phyloP scores from a whole-genome alignment of 2,797 vertebrate species.

The Bovichtus variegatus region DNA sequence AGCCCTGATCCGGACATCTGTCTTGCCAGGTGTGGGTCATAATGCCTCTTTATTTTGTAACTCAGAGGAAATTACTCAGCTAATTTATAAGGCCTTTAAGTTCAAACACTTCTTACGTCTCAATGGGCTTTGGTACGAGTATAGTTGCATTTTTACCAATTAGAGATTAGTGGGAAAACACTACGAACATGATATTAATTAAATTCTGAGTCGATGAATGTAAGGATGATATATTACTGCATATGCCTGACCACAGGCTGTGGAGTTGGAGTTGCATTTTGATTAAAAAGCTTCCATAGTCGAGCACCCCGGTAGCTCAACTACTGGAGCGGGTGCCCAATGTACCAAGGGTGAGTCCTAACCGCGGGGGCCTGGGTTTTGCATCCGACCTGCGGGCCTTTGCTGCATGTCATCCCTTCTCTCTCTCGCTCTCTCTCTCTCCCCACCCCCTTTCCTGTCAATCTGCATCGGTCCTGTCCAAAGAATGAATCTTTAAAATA shows the following conservation, averaged over 20 bases:
- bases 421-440: too few species aligned
- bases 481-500: too few species aligned
- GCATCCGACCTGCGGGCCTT: too few species aligned
- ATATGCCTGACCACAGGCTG: constrained; percentile 23
- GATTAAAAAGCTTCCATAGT: constrained; percentile 15
- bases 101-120: constrained; percentile 40
- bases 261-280: constrained; percentile 22
- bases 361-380: too few species aligned
- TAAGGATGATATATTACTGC: constrained; percentile 31
- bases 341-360: too few species aligned
- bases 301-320: too few species aligned
- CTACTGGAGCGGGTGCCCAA: too few species aligned
- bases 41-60: constrained; percentile 38
- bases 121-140: neutral
- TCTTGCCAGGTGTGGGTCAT: constrained; percentile 53
- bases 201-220: constrained; percentile 21
- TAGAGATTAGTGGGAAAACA: constrained; percentile 30
- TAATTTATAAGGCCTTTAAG: constrained; percentile 51
- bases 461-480: too few species aligned
- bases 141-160: constrained; percentile 27
- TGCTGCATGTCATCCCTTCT: too few species aligned
- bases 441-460: too few species aligned
- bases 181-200: constrained; percentile 28
- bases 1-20: constrained; percentile 51
- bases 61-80: constrained; percentile 43